A percentile compares a stretch with the other conserved stretches of the same genome.
These are phyloP conservation scores for Hassar affinis DNA, from an alignment of 2,113 vertebrate genomes.

Conservation along the genomic window DNA sequence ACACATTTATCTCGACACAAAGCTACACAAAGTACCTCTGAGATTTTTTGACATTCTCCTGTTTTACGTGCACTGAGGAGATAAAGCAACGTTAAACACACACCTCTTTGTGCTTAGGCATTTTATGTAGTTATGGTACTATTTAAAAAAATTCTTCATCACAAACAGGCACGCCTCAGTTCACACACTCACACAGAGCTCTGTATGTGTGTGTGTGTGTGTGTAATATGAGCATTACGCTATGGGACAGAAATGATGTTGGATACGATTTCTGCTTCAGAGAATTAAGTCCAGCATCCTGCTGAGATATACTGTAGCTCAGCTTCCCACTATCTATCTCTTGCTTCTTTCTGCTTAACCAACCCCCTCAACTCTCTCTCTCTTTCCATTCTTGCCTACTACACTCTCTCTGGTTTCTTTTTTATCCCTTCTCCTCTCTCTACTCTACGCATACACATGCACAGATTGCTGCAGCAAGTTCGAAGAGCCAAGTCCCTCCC, in stretches of 20 bases:
- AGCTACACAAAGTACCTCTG: background rate
- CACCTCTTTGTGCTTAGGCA: background rate
- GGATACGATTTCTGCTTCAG: slow-evolving; percentile 61
- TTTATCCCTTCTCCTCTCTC: slow-evolving; percentile 11
- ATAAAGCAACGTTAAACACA: background rate
- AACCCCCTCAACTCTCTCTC: background rate
- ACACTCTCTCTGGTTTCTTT: slow-evolving; percentile 2
- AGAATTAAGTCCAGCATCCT: slow-evolving; percentile 60
- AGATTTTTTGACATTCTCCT: background rate
- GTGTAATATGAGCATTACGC: slow-evolving; percentile 37
- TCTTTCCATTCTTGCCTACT: slow-evolving; percentile 19
- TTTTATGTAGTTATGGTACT: slow-evolving; percentile 9
- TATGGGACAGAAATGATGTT: slow-evolving; percentile 47
- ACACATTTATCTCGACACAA: background rate
- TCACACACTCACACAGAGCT: background rate
- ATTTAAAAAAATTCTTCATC: slow-evolving; percentile 6
- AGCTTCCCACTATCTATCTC: background rate
- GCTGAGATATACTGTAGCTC: slow-evolving; percentile 40
- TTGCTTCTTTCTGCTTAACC: background rate
- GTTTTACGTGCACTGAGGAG: background rate
- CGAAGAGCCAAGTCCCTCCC: slow-evolving; percentile 40
- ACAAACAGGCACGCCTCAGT: background rate
- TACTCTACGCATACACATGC: slow-evolving; percentile 24
- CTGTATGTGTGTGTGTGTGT: background rate
- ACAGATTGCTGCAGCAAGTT: slow-evolving; percentile 41